Conservation (phyloP, 92 coral and sea anemone species). For the Porites evermanni region DNA sequence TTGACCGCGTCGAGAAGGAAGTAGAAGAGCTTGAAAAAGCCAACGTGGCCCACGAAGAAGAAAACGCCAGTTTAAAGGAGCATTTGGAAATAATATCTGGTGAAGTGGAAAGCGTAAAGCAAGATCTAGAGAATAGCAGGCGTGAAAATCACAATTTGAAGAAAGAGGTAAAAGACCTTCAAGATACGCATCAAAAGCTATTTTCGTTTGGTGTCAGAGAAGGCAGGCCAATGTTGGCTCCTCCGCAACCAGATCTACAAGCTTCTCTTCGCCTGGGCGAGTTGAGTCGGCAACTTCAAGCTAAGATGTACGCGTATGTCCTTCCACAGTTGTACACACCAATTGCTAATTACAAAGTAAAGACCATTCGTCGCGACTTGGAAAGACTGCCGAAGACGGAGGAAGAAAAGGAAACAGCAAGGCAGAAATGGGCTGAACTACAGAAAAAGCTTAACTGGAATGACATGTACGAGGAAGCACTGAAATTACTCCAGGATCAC, state of each 20-base stretch:
- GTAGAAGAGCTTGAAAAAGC: slow-evolving; percentile 38
- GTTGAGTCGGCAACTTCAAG: slow-evolving; percentile 54
- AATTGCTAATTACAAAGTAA: slow-evolving; percentile 59
- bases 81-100: slow-evolving; percentile 14
- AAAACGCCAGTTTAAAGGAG: slow-evolving; percentile 15
- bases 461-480: slow-evolving; percentile 50
- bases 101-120: slow-evolving; percentile 32
- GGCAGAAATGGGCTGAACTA: slow-evolving; percentile 19
- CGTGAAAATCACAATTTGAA: slow-evolving; percentile 45
- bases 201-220: slow-evolving; percentile 4
- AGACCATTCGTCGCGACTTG: slow-evolving; percentile 52
- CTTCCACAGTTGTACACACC: slow-evolving; percentile 48
- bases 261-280: slow-evolving; percentile 47
- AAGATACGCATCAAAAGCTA: slow-evolving; percentile 34
- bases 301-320: slow-evolving; percentile 53
- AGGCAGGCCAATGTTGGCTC: slow-evolving; percentile 25
- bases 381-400: slow-evolving; percentile 43
- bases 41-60: slow-evolving; percentile 47
- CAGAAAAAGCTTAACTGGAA: slow-evolving; percentile 55
- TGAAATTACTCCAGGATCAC: slow-evolving; percentile 61
- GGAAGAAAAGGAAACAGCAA: slow-evolving; percentile 42
- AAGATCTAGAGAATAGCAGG: slow-evolving; percentile 9
- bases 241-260: slow-evolving; percentile 27
- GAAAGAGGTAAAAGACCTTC: slow-evolving; percentile 51
- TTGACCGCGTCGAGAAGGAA: slow-evolving; percentile 54